Base-by-base conservation (phyloP, 2,797 vertebrate species). In the Micropoecilia bifurca region DNA sequence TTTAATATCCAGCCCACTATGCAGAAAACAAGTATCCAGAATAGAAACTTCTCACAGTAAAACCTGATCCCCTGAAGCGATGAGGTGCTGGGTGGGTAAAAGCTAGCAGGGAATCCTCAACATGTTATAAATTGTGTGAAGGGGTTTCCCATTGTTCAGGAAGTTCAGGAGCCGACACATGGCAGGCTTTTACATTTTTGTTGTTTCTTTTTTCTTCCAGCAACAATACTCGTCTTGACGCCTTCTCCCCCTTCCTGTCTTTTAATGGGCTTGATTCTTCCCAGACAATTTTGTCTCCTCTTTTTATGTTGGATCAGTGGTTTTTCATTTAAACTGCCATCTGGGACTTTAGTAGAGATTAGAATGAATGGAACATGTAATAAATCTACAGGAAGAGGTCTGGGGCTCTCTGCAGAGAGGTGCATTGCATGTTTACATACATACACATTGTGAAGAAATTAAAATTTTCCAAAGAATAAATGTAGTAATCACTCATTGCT, bases 21-120 rank as follows among this genome's bases (percentile, higher is more conserved):
- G 91, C 93, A 95, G 95, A 96, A 96, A 95, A 96, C 94, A 92
- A 92, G 85, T 46, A 95, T 95, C 95, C 92, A 93, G 92, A 88
- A 81, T 85, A 86, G 87, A 90, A 90, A 86, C 79, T 91, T 93
- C 88, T 87, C 83, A 88, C 90, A 88, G 85, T 96, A 93, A 96
- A 95, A 73, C 92, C 33, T 76, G 81, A 79, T 79, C 81, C 87
- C 90, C 89, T 66, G 79, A 83, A 86, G 91, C 86, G 71, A 55
- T 83, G 74, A 78, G 85, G 79, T 90, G 85, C 80, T 86, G 84
- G 89, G 87, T 89, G 95, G 94, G 92, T 96, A 93, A 93, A 89
- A 74, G 89, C 80, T 75, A 83, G 78, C 86, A 86, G 90, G 92
- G 90, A 94, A 93, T 95, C 91, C 93, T 93, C 75, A 83, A 88